phyloP scores from a whole-genome alignment of 2,113 vertebrate species.

The Coptodon rendalli region DNA sequence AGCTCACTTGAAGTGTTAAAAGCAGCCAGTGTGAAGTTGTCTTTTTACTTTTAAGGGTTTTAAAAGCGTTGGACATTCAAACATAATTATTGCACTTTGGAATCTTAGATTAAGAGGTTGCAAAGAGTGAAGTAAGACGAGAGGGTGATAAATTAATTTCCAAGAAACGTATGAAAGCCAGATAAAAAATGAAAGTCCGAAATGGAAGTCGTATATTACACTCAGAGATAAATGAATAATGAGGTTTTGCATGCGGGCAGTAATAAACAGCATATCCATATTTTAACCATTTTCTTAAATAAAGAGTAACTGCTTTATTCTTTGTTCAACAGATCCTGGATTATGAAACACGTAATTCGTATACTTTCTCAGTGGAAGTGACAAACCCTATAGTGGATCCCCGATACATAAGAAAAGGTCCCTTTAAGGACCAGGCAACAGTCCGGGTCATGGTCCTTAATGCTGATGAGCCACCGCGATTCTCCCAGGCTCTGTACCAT shows the following conservation, averaged over 20 bases:
- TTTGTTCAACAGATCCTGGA: slow-evolving; percentile 73
- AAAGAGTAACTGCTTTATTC: background rate
- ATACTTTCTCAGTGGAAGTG: slow-evolving; percentile 83
- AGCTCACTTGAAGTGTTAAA: slow-evolving; percentile 8
- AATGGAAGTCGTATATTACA: background rate
- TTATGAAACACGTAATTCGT: slow-evolving; percentile 78
- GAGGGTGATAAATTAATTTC: background rate
- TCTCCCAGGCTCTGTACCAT: slow-evolving; percentile 76
- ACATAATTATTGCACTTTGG: slow-evolving; percentile 16
- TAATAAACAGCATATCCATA: background rate
- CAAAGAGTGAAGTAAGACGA: background rate
- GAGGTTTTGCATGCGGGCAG: background rate
- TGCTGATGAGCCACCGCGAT: slow-evolving; percentile 82
- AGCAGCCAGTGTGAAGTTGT: background rate
- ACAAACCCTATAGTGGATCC: slow-evolving; percentile 80
- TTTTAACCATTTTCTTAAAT: background rate
- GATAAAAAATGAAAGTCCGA: background rate
- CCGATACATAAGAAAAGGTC: slow-evolving; percentile 78
- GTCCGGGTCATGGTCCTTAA: slow-evolving; percentile 81
- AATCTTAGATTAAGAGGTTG: background rate
- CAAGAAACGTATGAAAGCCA: background rate
- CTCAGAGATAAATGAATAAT: background rate
- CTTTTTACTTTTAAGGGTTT: background rate
- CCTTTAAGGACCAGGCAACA: slow-evolving; percentile 83
- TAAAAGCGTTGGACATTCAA: background rate